A percentile compares a stretch with the other conserved stretches of the same genome.
Conservation (phyloP, 2,888 invertebrate species). For the Drosophila lacicola region DNA sequence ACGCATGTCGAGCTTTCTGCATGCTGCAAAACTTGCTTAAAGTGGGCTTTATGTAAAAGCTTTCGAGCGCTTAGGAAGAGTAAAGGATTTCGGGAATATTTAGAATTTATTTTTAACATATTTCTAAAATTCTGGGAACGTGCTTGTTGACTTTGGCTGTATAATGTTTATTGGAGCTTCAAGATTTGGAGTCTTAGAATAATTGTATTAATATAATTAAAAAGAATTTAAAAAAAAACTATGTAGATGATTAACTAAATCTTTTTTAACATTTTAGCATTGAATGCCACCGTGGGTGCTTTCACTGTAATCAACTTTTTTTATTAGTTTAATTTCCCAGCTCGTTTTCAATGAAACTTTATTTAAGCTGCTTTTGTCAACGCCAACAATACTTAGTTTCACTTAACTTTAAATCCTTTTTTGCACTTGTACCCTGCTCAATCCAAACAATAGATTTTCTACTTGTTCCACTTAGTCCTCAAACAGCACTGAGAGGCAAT, state of each 20-base stretch:
- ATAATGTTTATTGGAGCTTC: neutral
- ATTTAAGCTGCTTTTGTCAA: neutral
- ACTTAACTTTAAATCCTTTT: neutral
- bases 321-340: neutral
- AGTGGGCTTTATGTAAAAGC: neutral
- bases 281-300: neutral
- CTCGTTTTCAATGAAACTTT: neutral
- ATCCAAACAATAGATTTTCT: slow-evolving; percentile 15
- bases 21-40: neutral
- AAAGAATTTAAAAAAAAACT: too few species aligned
- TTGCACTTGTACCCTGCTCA: slow-evolving; percentile 10
- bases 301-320: neutral
- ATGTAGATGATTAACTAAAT: too few species aligned
- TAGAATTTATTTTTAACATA: neutral
- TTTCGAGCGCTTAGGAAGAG: neutral
- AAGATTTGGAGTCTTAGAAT: neutral
- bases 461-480: slow-evolving; percentile 27
- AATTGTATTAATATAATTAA: neutral
- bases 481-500: slow-evolving; percentile 19
- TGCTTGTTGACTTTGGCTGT: neutral
- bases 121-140: neutral
- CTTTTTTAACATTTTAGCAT: too few species aligned
- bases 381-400: neutral
- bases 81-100: too few species aligned
- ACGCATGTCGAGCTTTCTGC: neutral